phyloP scores from a whole-genome alignment of 2,113 vertebrate genomes.

The Eleginops maclovinus region DNA sequence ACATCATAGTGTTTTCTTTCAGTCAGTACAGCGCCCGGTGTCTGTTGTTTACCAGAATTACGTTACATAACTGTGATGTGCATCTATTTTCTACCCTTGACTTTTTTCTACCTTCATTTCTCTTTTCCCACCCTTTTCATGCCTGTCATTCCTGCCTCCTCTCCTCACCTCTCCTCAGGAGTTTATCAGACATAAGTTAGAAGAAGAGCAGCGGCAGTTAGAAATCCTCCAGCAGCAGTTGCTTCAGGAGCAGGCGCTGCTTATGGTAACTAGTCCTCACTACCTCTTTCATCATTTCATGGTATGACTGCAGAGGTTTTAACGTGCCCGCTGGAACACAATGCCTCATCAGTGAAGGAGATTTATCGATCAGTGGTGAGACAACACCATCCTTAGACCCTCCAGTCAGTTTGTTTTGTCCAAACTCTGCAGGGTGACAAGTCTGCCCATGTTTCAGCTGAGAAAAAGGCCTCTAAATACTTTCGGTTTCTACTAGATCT shows the following conservation, averaged over 20 bases:
- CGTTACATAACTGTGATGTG: slow-evolving; percentile 39
- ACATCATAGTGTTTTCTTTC: slow-evolving; percentile 1
- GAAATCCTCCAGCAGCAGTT: slow-evolving; percentile 96
- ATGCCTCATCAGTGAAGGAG: background rate
- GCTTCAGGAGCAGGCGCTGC: slow-evolving; percentile 94
- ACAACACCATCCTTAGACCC: background rate
- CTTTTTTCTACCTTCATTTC: background rate
- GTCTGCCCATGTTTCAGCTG: background rate
- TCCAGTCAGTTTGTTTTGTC: background rate
- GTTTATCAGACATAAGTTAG: slow-evolving; percentile 95
- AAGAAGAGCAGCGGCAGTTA: slow-evolving; percentile 94
- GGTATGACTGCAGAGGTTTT: slow-evolving; percentile 23
- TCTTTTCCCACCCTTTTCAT: slow-evolving; percentile 20
- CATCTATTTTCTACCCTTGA: slow-evolving; percentile 11
- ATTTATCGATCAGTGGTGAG: background rate
- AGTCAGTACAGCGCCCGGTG: slow-evolving; percentile 11
- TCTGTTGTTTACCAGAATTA: slow-evolving; percentile 32
- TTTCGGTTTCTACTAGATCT: background rate
- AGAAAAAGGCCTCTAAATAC: background rate
- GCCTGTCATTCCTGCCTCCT: slow-evolving; percentile 55
- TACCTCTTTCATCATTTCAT: slow-evolving; percentile 27
- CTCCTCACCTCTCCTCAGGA: slow-evolving; percentile 83
- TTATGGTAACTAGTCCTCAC: slow-evolving; percentile 87
- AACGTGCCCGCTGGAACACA: background rate
- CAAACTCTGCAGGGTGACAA: slow-evolving; percentile 21